Conservation (phyloP, 2,888 invertebrate genomes). For the Poecilus cupreus region DNA sequence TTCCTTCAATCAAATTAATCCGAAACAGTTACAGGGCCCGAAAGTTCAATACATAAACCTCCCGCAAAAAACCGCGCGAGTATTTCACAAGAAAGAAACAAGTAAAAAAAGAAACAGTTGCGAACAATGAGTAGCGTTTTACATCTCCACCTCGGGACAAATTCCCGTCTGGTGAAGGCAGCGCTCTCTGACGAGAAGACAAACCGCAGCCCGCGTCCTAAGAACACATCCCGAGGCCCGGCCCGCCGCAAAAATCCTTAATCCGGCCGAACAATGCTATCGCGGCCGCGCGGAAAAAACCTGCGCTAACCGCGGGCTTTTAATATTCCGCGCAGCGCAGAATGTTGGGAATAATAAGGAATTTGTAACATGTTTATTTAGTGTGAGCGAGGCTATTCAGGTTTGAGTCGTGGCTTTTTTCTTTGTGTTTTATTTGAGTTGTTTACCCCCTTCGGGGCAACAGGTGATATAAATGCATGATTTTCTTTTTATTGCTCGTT, state of each 20-base stretch:
- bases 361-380: constrained; percentile 57
- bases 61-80: neutral
- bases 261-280: constrained; percentile 50
- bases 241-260: constrained; percentile 42
- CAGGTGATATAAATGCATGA: constrained; percentile 61
- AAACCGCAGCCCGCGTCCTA: constrained; percentile 30
- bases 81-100: constrained; percentile 6
- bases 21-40: neutral
- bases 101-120: constrained; percentile 33
- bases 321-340: constrained; percentile 30
- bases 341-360: constrained; percentile 53
- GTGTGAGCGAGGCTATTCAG: constrained; percentile 49
- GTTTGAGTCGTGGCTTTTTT: neutral
- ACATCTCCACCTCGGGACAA: constrained; percentile 39
- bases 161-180: neutral
- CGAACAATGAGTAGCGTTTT: constrained; percentile 52
- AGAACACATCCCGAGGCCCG: constrained; percentile 43
- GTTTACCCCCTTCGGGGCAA: constrained; percentile 63
- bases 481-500: constrained; percentile 33
- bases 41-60: neutral
- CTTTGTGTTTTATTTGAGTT: constrained; percentile 45
- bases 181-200: neutral
- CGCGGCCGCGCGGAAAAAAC: neutral
- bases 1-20: too few species aligned
- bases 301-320: constrained; percentile 19